Base-by-base conservation (phyloP, 1,140 invertebrate genomes). In the Platyura marginata region DNA sequence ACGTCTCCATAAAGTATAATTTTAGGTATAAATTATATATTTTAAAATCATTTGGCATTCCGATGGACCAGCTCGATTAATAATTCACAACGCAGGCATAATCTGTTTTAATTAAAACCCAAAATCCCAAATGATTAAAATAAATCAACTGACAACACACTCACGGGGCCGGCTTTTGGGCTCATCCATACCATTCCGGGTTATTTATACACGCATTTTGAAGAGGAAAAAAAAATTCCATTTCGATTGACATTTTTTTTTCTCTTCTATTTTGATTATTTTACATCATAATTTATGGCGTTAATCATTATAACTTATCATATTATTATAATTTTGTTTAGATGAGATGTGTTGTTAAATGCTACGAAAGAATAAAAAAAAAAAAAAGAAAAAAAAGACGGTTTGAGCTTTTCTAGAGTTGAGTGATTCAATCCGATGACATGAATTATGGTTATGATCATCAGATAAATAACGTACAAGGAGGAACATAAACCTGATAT, bases 91-190 rank as follows among this genome's bases (percentile, higher is more conserved):
- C n/a, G n/a, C n/a, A n/a, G n/a, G n/a, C 18, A 40, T 40, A 40
- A 40, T 40, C 39, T 40, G 21, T 21, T 40, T 40, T 40, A 40
- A 40, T 40, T 40, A 40, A 40, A 40, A 20, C 15, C 39, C 39
- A 19, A 40, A 40, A 40, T 40, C 39, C 16, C 10, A 29, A 29
- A 29, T 29, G 25, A n/a, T 40, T 40, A 20, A 40, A 40, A 40
- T 40, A 40, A 40, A 40, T 40, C 39, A 40, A 22, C 19, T 19
- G 39, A 10, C 10, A 20, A 10, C 13, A 8, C 35, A 6, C n/a
- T n/a, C n/a, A n/a, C n/a, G n/a, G n/a, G n/a, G n/a, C n/a, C n/a
- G n/a, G n/a, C n/a, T n/a, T n/a, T n/a, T n/a, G n/a, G n/a, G n/a
- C n/a, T n/a, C n/a, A n/a, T n/a, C n/a, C n/a, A n/a, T n/a, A n/a